Percentiles rank a stretch among this genome's conserved stretches.
phyloP scores from a whole-genome alignment of 2,888 invertebrate species.

The Clepsis dumicolana region DNA sequence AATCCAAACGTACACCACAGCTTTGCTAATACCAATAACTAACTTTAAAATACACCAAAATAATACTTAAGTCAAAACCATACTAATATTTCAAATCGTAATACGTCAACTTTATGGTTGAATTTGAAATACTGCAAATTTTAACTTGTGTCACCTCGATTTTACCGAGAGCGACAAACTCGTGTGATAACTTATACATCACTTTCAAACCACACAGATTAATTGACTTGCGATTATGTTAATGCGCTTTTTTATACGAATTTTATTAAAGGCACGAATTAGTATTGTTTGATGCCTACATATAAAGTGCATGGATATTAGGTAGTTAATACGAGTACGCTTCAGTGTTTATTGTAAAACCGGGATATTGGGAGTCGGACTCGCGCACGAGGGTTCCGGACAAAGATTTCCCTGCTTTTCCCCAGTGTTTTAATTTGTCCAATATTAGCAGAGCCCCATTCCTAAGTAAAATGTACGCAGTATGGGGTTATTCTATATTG shows the following conservation, averaged over 20 bases:
- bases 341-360: not conserved
- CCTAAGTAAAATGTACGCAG: no score
- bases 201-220: slow-evolving; percentile 37
- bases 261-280: not conserved
- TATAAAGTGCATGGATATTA: not conserved
- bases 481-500: no score
- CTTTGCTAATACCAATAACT: not conserved
- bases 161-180: not conserved
- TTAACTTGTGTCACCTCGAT: not conserved
- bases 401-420: no score
- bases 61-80: not conserved
- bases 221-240: slow-evolving; percentile 34
- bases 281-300: not conserved
- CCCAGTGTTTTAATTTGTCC: no score
- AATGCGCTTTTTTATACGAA: slow-evolving; percentile 16
- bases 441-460: no score
- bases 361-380: no score
- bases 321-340: no score
- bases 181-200: slow-evolving; percentile 31
- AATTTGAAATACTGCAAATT: not conserved
- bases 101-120: not conserved
- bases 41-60: not conserved
- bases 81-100: not conserved
- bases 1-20: not conserved
- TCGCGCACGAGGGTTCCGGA: no score